Conservation (phyloP, 2,888 invertebrate genomes). For the Dromius quadrimaculatus region DNA sequence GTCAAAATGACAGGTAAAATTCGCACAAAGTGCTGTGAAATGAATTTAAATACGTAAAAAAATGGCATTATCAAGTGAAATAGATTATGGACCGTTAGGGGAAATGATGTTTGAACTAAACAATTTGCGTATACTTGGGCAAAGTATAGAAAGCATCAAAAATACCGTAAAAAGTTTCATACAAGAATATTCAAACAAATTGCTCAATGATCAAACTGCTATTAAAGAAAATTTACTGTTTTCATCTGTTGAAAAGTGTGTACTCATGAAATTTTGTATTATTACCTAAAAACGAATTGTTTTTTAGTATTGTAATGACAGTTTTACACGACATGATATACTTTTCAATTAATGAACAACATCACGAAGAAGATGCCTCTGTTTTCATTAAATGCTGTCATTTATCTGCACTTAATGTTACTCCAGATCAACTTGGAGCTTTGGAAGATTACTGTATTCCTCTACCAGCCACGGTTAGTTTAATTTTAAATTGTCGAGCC, state of each 20-base stretch:
- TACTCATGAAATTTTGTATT: neutral
- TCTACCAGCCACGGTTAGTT: conserved; percentile 65
- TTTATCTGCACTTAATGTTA: conserved; percentile 61
- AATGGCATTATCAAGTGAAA: conserved; percentile 27
- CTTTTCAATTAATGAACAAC: conserved; percentile 59
- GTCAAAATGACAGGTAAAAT: too few relatives aligned
- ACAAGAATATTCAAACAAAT: conserved; percentile 18
- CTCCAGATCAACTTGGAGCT: conserved; percentile 65
- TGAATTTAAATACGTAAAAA: too few relatives aligned
- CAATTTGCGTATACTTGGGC: conserved; percentile 22
- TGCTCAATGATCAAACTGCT: conserved; percentile 10
- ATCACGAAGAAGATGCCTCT: conserved; percentile 60
- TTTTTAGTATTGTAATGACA: conserved; percentile 58
- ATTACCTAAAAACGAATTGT: neutral
- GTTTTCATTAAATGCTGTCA: conserved; percentile 63
- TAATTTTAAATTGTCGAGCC: neutral
- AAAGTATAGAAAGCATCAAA: conserved; percentile 8
- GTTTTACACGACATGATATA: conserved; percentile 63
- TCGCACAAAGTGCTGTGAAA: too few relatives aligned
- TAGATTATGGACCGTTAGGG: conserved; percentile 17
- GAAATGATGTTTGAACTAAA: conserved; percentile 19
- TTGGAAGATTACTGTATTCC: conserved; percentile 64
- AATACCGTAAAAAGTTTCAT: conserved; percentile 18
- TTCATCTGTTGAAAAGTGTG: conserved; percentile 39
- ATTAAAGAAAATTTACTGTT: conserved; percentile 26